A percentile compares a stretch with the other conserved stretches of the same genome.
These are phyloP conservation scores for Leiothrix lutea DNA, from an alignment of 2,113 vertebrate species.

Conservation along the genomic window DNA sequence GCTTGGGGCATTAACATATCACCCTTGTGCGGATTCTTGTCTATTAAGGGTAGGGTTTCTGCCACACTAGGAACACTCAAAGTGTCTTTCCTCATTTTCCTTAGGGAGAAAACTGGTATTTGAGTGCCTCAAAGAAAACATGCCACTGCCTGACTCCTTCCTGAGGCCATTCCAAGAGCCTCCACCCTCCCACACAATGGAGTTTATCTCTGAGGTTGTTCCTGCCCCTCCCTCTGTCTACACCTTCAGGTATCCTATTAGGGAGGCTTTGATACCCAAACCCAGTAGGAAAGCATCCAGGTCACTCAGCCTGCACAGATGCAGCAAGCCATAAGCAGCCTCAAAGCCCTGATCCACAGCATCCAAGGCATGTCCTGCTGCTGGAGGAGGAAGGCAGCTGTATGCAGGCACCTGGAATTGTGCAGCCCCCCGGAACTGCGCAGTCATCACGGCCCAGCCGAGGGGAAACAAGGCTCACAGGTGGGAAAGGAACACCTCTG, in stretches of 20 bases:
- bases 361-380: neutral
- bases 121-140: neutral
- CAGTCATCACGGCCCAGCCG: rapidly evolving
- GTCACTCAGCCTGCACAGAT: neutral
- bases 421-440: neutral
- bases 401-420: neutral
- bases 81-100: neutral
- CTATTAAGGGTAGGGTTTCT: neutral
- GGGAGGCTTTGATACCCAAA: neutral
- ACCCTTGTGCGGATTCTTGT: neutral
- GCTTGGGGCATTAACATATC: neutral
- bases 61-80: neutral
- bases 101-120: neutral
- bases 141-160: conserved; percentile 25
- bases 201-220: neutral
- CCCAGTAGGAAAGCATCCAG: conserved; percentile 4
- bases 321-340: neutral
- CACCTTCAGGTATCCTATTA: conserved; percentile 25
- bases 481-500: neutral
- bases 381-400: neutral
- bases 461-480: neutral
- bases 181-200: conserved; percentile 18
- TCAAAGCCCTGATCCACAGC: neutral
- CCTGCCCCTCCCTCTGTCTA: conserved; percentile 37
- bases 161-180: neutral